Conservation (phyloP, 2,888 invertebrate genomes). For the Diarsia dahlii region DNA sequence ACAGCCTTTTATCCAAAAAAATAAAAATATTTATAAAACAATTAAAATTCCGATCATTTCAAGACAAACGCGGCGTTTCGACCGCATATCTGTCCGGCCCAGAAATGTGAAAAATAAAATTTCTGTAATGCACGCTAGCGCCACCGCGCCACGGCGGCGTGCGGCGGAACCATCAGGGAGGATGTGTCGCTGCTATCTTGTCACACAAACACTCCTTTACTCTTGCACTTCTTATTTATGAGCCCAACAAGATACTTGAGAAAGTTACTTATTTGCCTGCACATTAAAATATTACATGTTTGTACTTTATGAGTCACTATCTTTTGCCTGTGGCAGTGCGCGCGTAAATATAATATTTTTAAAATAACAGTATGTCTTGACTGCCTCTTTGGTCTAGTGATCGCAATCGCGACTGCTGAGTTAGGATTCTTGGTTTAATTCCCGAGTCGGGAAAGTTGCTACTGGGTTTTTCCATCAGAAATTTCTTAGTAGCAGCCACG, state of each 20-base stretch:
- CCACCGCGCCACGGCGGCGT: conserved; percentile 74
- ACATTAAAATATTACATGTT: conserved; percentile 42
- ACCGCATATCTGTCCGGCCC: conserved; percentile 69
- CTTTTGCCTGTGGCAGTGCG: background rate
- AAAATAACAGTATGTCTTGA: too few relatives aligned
- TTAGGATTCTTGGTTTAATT: too few relatives aligned
- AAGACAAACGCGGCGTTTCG: conserved; percentile 57
- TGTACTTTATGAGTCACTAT: background rate
- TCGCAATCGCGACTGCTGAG: too few relatives aligned
- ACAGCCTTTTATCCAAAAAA: background rate
- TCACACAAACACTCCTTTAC: conserved; percentile 82
- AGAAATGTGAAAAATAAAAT: conserved; percentile 83
- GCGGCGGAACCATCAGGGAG: conserved; percentile 79
- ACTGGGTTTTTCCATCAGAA: too few relatives aligned
- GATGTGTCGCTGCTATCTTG: conserved; percentile 85
- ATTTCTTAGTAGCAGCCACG: too few relatives aligned
- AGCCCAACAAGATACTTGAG: conserved; percentile 78
- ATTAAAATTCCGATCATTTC: conserved; percentile 28
- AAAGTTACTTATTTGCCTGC: conserved; percentile 76
- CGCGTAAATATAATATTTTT: background rate
- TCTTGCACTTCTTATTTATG: conserved; percentile 83
- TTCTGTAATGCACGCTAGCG: conserved; percentile 80
- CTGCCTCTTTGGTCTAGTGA: too few relatives aligned
- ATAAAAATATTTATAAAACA: conserved; percentile 3
- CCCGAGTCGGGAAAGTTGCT: too few relatives aligned